These are phyloP conservation scores for Contarinia nasturtii DNA, from an alignment of 1,140 invertebrate genomes.

Conservation along the genomic window DNA sequence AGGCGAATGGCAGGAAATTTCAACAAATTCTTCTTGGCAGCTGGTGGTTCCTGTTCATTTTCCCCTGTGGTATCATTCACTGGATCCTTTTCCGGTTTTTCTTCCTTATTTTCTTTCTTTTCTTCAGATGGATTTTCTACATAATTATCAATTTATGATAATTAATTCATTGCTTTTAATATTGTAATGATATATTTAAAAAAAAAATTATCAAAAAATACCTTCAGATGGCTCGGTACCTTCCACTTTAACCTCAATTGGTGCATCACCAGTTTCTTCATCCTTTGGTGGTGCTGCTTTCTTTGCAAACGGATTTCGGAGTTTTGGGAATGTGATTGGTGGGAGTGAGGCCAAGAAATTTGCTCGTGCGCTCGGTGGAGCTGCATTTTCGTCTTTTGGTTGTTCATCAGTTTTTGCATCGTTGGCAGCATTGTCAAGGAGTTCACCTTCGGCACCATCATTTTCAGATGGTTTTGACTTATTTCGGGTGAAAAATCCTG, in stretches of 20 bases:
- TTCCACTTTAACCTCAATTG: too few species aligned
- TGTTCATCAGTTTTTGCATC: constrained; percentile 10
- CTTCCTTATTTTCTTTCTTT: not conserved
- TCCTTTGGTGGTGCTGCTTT: constrained; percentile 2
- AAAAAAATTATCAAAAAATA: not conserved
- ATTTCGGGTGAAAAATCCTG: constrained; percentile 56
- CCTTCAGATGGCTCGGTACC: not conserved
- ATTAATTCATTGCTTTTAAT: not conserved
- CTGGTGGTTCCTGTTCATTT: constrained; percentile 6
- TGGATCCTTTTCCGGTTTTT: not conserved
- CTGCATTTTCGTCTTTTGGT: constrained; percentile 12
- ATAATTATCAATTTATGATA: constrained; percentile 3
- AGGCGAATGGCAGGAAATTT: constrained; percentile 33
- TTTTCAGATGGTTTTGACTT: constrained; percentile 30
- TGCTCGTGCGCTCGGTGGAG: constrained; percentile 7
- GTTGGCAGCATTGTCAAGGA: constrained; percentile 16
- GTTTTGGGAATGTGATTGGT: constrained; percentile 14
- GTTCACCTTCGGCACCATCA: constrained; percentile 24
- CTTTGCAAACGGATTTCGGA: constrained; percentile 23
- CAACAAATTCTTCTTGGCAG: constrained; percentile 27
- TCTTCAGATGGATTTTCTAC: constrained; percentile 6
- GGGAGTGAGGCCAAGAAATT: constrained; percentile 5
- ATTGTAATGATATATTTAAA: too few species aligned
- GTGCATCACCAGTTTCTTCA: not conserved
- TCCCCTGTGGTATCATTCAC: not conserved